Percentiles rank a stretch among this genome's conserved stretches.
phyloP scores from a whole-genome alignment of 2,888 invertebrate species.

The Euzophera pinguis region DNA sequence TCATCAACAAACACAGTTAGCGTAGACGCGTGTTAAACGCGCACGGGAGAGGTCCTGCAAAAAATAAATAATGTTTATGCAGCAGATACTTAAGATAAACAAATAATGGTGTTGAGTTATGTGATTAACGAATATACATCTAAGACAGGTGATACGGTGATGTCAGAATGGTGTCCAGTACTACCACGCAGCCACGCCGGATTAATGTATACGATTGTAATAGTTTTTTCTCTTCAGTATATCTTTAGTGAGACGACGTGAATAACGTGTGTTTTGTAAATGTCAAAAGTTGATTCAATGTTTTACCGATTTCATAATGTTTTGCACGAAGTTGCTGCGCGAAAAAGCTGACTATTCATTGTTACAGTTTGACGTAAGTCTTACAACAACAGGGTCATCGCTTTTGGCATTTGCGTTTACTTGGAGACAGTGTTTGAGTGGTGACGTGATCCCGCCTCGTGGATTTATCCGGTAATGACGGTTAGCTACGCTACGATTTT shows the following conservation, averaged over 20 bases:
- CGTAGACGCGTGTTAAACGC: conserved; percentile 46
- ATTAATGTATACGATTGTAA: conserved; percentile 75
- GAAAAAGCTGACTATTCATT: conserved; percentile 67
- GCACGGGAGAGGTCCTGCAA: conserved; percentile 43
- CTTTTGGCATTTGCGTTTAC: conserved; percentile 66
- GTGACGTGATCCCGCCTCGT: conserved; percentile 42
- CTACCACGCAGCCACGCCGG: conserved; percentile 52
- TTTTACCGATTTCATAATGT: conserved; percentile 23
- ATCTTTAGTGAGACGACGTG: conserved; percentile 69
- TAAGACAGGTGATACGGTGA: conserved; percentile 38
- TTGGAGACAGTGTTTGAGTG: conserved; percentile 38
- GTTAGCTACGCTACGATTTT: conserved; percentile 28
- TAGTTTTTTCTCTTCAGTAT: conserved; percentile 68
- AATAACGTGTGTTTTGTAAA: conserved; percentile 73
- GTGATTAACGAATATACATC: conserved; percentile 40
- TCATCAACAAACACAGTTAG: conserved; percentile 61
- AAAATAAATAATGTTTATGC: conserved; percentile 69
- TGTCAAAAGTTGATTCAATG: conserved; percentile 66
- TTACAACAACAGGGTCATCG: conserved; percentile 29
- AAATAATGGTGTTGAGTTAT: conserved; percentile 72
- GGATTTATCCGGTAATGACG: conserved; percentile 32
- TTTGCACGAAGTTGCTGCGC: conserved; percentile 57
- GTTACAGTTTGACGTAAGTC: conserved; percentile 67
- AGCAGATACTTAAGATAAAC: conserved; percentile 18
- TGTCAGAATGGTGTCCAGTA: conserved; percentile 69